These are phyloP conservation scores for Cheilosia grossa DNA, from an alignment of 2,888 invertebrate species.

Conservation along the genomic window DNA sequence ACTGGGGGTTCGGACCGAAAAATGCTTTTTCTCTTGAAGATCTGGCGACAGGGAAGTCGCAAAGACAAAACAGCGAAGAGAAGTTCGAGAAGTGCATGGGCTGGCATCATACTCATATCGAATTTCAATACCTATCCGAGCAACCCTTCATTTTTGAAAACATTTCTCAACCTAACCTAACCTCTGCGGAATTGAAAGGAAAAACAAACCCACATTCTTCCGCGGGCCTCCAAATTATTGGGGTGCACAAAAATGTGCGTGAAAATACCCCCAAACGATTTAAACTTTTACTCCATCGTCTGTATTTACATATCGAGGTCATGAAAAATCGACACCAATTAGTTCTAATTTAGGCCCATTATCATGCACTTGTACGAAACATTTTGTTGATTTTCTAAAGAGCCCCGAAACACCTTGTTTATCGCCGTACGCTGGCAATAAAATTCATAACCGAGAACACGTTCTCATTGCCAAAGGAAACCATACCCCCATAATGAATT, in stretches of 20 bases:
- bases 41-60: too few species aligned
- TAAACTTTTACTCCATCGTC: neutral
- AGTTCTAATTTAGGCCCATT: conserved; percentile 60
- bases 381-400: conserved; percentile 60
- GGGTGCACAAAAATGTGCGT: neutral
- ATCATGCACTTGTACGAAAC: conserved; percentile 63
- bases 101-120: too few species aligned
- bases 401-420: conserved; percentile 48
- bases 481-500: conserved; percentile 61
- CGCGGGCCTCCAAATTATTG: neutral
- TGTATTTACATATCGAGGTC: neutral
- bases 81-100: too few species aligned
- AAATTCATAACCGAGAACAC: conserved; percentile 69
- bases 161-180: too few species aligned
- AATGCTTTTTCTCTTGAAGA: too few species aligned
- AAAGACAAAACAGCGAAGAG: too few species aligned
- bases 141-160: too few species aligned
- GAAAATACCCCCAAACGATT: neutral
- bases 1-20: too few species aligned
- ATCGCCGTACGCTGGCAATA: conserved; percentile 58
- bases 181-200: neutral
- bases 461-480: conserved; percentile 65
- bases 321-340: conserved; percentile 63
- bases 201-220: neutral
- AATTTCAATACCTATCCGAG: too few species aligned